phyloP scores from a whole-genome alignment of 2,888 invertebrate species.

The Arrhopalites spinosus region DNA sequence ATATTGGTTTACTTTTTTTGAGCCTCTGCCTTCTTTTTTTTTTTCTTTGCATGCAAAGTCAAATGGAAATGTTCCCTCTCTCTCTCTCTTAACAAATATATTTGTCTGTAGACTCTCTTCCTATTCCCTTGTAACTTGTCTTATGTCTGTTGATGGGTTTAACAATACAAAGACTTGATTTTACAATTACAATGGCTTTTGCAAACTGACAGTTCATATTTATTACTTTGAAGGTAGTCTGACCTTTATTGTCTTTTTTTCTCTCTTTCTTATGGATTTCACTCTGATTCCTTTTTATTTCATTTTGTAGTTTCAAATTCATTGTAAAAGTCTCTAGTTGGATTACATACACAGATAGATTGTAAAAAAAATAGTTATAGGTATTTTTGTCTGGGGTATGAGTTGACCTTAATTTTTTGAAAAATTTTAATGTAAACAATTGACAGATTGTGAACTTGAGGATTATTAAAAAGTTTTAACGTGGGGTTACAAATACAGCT shows the following conservation, averaged over 20 bases:
- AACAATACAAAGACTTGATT: slow-evolving; percentile 7
- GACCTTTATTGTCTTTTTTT: slow-evolving; percentile 12
- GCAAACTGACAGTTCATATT: slow-evolving; percentile 4
- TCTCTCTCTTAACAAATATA: too few species aligned
- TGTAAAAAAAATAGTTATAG: too few species aligned
- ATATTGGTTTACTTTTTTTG: too few species aligned
- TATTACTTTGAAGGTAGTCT: background rate
- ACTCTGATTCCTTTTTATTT: slow-evolving; percentile 10
- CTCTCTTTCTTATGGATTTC: background rate
- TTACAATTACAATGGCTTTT: background rate
- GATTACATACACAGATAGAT: background rate
- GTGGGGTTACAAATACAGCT: too few species aligned
- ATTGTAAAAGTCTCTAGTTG: background rate
- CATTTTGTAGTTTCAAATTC: background rate
- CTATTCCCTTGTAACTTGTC: too few species aligned
- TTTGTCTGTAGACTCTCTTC: too few species aligned
- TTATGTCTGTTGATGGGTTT: background rate
- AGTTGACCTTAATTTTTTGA: background rate
- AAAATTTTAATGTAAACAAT: background rate
- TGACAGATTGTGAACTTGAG: background rate
- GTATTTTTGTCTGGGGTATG: too few species aligned
- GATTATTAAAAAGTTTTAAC: too few species aligned
- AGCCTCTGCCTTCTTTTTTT: too few species aligned
- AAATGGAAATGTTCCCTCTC: too few species aligned
- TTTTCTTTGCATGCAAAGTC: too few species aligned